Conservation (phyloP, 2,888 invertebrate species). For the Ophioninae sp. region DNA sequence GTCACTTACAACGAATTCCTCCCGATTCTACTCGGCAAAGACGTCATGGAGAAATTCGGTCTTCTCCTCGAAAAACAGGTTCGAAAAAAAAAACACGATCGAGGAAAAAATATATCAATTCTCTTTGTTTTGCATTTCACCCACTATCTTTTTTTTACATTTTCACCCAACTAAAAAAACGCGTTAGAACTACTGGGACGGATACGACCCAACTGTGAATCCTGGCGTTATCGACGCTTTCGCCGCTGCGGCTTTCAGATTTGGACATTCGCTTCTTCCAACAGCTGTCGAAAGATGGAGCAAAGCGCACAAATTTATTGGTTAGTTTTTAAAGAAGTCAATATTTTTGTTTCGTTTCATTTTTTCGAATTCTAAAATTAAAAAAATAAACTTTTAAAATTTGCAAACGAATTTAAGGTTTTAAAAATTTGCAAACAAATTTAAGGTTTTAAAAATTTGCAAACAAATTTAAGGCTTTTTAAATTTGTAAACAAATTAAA, state of each 20-base stretch:
- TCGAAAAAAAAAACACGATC: neutral
- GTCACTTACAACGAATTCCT: slow-evolving; percentile 95
- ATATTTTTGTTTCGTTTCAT: neutral
- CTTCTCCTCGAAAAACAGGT: slow-evolving; percentile 91
- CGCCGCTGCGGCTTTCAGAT: slow-evolving; percentile 95
- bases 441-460: too few relatives aligned
- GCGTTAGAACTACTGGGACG: slow-evolving; percentile 89
- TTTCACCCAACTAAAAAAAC: neutral
- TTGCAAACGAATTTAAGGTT: too few relatives aligned
- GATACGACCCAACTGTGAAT: slow-evolving; percentile 92
- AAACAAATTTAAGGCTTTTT: too few relatives aligned
- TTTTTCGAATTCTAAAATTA: slow-evolving; percentile 1
- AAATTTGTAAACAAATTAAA: too few relatives aligned
- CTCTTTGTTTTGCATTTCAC: neutral
- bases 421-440: too few relatives aligned
- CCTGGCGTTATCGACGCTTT: slow-evolving; percentile 95
- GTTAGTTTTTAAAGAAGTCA: slow-evolving; percentile 81
- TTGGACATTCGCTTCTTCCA: slow-evolving; percentile 94
- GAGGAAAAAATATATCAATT: too few relatives aligned
- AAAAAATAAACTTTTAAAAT: neutral
- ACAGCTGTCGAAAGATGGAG: slow-evolving; percentile 97
- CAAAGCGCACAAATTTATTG: slow-evolving; percentile 96
- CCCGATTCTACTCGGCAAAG: slow-evolving; percentile 93
- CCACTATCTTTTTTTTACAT: slow-evolving; percentile 1
- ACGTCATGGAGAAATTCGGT: slow-evolving; percentile 95